Evolutionary conservation across 1,140 invertebrate genomes (phyloP), one percentile per base, ranked within the genome.

Genomic region (Drosophila repletoides): DNA sequence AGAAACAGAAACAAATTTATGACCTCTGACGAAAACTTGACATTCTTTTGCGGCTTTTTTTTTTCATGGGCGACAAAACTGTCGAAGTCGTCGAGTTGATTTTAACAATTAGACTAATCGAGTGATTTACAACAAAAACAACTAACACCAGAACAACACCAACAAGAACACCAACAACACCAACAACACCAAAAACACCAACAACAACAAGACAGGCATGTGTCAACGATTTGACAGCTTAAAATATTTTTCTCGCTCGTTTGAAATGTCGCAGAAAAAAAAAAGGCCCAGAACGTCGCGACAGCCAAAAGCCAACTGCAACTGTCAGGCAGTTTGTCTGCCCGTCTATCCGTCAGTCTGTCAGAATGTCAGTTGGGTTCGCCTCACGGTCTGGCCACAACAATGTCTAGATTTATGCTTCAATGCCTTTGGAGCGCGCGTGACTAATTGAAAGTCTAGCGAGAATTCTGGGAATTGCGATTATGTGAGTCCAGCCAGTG

Each of bases 71-170:
- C 76, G 77, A 79, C 65, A 72, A 72, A 76, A 55, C 19, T 22
- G 49, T 52, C 52, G 34, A 28, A 41, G 36, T 22, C 26, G 36
- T 45, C 46, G 43, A 77, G 67, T 76, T 65, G 80, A 80, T 76
- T 76, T 66, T 58, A 86, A 86, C 80, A 86, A 86, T 86, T 86
- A 86, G 75, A 87, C 80, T 86, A 83, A 86, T 86, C 80, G 80
- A 86, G 72, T 80, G 80, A 86, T 86, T 86, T 86, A 71, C 72
- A 72, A 56, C 71, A 56, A 29, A 24, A 21, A n/a, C 52, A 28
- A 26, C 10, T 14, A 45, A 12, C 40, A 21, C 2, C n/a, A 45
- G 51, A 68, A 58, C 65, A 51, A 29, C 29, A 15, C 1, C 51
- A 33, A 46, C 19, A 64, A 51, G 22, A 36, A 33, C 31, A 31